These are phyloP conservation scores for Agapornis canus DNA, from an alignment of 2,797 vertebrate genomes.

Conservation along the genomic window DNA sequence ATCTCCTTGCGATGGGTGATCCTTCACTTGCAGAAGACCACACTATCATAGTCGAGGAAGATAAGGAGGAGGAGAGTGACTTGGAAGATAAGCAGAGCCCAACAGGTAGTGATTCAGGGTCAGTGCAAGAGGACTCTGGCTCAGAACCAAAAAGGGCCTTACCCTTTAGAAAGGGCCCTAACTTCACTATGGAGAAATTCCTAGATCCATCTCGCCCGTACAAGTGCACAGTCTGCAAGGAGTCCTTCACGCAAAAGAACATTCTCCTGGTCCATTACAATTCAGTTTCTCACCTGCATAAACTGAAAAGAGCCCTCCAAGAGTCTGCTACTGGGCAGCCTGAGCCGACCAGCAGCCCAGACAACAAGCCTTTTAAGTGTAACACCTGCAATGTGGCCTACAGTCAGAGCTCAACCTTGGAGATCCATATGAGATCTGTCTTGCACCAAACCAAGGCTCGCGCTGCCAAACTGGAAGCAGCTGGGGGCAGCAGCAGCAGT, in stretches of 20 bases:
- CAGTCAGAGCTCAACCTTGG: constrained; percentile 97
- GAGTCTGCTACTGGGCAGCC: constrained; percentile 95
- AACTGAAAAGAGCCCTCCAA: constrained; percentile 97
- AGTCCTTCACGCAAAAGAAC: constrained; percentile 99
- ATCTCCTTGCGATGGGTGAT: constrained; percentile 92
- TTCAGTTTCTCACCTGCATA: constrained; percentile 98
- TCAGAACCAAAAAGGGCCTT: constrained; percentile 97
- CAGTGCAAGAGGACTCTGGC: constrained; percentile 93
- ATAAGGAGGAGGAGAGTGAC: constrained; percentile 98
- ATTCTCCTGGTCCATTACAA: constrained; percentile 99
- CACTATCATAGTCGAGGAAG: constrained; percentile 91
- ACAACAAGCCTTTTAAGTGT: constrained; percentile 99
- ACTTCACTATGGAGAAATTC: constrained; percentile 99
- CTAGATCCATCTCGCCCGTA: constrained; percentile 98
- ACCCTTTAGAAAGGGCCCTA: constrained; percentile 97
- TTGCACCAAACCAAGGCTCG: constrained; percentile 98
- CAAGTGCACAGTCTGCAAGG: constrained; percentile 99
- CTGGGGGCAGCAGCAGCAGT: constrained; percentile 81
- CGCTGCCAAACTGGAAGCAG: constrained; percentile 96
- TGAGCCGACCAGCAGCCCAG: constrained; percentile 96
- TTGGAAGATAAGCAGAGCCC: constrained; percentile 98
- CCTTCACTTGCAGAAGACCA: constrained; percentile 92
- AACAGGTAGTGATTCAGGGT: constrained; percentile 94
- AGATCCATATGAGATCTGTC: constrained; percentile 99
- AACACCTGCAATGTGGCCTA: constrained; percentile 98